Evolutionary conservation across 2,113 vertebrate species (phyloP).

Genomic region (Crotalus viridis): DNA sequence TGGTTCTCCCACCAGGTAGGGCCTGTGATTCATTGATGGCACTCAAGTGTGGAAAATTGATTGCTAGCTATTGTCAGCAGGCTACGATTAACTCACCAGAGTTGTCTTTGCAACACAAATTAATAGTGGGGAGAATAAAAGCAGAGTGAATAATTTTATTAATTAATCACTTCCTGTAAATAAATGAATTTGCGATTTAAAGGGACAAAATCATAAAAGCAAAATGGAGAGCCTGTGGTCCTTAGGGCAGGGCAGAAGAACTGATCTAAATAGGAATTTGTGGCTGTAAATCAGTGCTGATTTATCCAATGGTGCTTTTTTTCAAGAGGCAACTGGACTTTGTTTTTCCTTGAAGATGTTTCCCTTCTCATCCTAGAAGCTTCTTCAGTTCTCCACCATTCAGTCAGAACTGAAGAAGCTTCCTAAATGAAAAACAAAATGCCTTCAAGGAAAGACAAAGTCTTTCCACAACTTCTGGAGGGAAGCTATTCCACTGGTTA

Average conservation of each 20-base stretch:
- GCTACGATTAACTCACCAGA: slow-evolving; percentile 60
- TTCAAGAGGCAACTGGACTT: background rate
- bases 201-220: background rate
- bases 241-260: background rate
- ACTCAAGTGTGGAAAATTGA: slow-evolving; percentile 49
- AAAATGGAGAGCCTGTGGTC: background rate
- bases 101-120: slow-evolving; percentile 49
- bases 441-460: background rate
- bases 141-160: slow-evolving; percentile 45
- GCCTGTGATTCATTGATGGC: slow-evolving; percentile 42
- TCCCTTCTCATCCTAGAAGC: background rate
- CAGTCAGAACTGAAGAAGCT: background rate
- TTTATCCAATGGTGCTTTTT: background rate
- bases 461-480: background rate
- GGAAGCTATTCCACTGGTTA: background rate
- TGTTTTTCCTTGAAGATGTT: background rate
- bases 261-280: background rate
- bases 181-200: slow-evolving; percentile 32
- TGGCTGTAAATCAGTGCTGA: background rate
- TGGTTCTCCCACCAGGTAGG: slow-evolving; percentile 60
- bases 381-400: background rate
- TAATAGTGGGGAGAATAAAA: slow-evolving; percentile 28
- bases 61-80: slow-evolving; percentile 57
- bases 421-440: background rate
- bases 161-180: slow-evolving; percentile 65